Conservation (phyloP, 1,140 invertebrate genomes). For the Ctenoplectra terminalis region DNA sequence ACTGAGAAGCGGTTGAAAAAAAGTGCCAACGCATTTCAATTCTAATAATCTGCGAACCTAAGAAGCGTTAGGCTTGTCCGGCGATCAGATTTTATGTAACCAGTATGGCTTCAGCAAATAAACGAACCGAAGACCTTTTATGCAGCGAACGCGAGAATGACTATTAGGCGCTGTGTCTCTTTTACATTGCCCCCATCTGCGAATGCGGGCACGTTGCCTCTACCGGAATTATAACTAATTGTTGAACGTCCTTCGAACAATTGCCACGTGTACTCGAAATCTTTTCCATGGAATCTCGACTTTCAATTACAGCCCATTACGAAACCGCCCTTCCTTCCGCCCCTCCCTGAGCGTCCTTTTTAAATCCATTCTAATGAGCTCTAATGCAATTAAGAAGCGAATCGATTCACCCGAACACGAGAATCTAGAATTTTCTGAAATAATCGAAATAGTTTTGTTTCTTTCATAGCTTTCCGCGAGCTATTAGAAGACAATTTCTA, state of each 20-base stretch:
- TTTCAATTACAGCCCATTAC: constrained; percentile 24
- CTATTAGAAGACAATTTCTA: too few species aligned
- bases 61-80: not conserved
- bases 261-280: constrained; percentile 50
- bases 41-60: not conserved
- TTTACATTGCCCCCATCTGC: constrained; percentile 56
- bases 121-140: constrained; percentile 47
- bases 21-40: not conserved
- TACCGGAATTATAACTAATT: constrained; percentile 77
- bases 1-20: too few species aligned
- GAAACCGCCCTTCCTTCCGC: not conserved
- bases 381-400: constrained; percentile 15
- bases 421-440: not conserved
- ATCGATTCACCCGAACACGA: not conserved
- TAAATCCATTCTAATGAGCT: constrained; percentile 3
- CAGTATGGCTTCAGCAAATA: constrained; percentile 26
- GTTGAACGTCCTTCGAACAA: constrained; percentile 73
- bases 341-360: not conserved
- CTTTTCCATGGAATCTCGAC: constrained; percentile 27
- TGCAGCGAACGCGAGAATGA: constrained; percentile 37
- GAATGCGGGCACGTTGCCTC: constrained; percentile 74
- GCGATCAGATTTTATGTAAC: constrained; percentile 34
- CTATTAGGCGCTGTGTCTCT: constrained; percentile 47
- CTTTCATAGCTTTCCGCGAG: too few species aligned
- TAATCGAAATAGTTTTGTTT: not conserved